Percentiles rank a stretch among this genome's conserved stretches.
Conservation (phyloP, 2,113 vertebrate genomes). For the Nesospiza acunhae region DNA sequence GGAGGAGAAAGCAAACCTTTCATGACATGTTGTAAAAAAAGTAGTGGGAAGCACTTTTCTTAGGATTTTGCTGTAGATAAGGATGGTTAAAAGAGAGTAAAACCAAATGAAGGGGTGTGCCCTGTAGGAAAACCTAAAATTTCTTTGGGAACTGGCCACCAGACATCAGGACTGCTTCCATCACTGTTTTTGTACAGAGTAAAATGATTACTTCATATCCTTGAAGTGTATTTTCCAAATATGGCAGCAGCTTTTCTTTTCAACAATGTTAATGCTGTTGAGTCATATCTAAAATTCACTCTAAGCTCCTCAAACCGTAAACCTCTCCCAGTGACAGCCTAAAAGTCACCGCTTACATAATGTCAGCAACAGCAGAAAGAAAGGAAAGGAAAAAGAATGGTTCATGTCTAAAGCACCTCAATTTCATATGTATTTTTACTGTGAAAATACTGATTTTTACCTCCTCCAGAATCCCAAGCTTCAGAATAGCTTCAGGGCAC, state of each 20-base stretch:
- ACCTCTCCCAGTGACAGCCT: not conserved
- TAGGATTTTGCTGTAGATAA: not conserved
- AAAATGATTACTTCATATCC: not conserved
- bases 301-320: constrained; percentile 18
- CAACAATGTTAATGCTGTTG: not conserved
- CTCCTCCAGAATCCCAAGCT: not conserved
- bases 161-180: not conserved
- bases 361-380: not conserved
- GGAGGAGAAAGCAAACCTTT: not conserved
- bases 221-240: not conserved
- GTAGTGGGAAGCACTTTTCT: not conserved
- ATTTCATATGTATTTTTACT: not conserved
- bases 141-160: not conserved
- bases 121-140: not conserved
- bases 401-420: not conserved
- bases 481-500: not conserved
- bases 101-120: fast-evolving
- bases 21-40: not conserved
- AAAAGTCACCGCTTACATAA: constrained; percentile 1
- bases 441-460: not conserved
- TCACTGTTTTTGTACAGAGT: not conserved
- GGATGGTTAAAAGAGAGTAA: not conserved
- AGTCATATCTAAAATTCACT: constrained; percentile 44
- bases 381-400: not conserved
- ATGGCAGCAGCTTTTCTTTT: not conserved